phyloP scores from a whole-genome alignment of 2,888 invertebrate genomes.

The Yponomeuta cagnagella region DNA sequence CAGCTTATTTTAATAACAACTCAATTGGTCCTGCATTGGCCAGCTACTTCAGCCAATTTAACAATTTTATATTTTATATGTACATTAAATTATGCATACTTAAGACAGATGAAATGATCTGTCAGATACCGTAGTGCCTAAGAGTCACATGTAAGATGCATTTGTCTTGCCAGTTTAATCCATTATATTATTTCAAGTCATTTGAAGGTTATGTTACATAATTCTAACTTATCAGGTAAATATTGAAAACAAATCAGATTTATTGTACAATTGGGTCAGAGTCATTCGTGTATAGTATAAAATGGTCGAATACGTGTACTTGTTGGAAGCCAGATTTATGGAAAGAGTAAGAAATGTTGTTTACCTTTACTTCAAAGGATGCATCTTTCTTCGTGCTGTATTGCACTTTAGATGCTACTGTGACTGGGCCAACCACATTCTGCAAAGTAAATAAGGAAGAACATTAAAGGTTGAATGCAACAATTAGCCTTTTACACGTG shows the following conservation, averaged over 20 bases:
- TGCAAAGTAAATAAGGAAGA: slow-evolving; percentile 33
- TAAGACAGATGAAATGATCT: too few species aligned
- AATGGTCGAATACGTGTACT: background rate
- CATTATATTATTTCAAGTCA: slow-evolving; percentile 39
- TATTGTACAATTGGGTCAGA: background rate
- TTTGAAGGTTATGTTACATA: slow-evolving; percentile 71
- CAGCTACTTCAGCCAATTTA: too few species aligned
- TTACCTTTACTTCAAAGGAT: slow-evolving; percentile 77
- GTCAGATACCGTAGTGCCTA: too few species aligned
- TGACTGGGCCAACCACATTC: slow-evolving; percentile 54
- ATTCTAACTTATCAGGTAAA: slow-evolving; percentile 28
- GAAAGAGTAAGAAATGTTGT: slow-evolving; percentile 5
- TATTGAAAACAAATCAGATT: background rate
- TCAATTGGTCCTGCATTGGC: too few species aligned
- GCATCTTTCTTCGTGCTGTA: slow-evolving; percentile 78
- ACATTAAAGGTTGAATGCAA: background rate
- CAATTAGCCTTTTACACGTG: slow-evolving; percentile 11
- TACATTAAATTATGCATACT: too few species aligned
- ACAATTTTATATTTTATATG: too few species aligned
- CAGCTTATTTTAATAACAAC: too few species aligned
- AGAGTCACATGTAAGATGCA: too few species aligned
- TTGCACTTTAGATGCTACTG: slow-evolving; percentile 60
- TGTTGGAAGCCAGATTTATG: background rate
- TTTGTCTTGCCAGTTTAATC: too few species aligned
- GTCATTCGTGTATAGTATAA: background rate